Base-by-base conservation (phyloP, 2,797 vertebrate species). In the Sus cebifrons region DNA sequence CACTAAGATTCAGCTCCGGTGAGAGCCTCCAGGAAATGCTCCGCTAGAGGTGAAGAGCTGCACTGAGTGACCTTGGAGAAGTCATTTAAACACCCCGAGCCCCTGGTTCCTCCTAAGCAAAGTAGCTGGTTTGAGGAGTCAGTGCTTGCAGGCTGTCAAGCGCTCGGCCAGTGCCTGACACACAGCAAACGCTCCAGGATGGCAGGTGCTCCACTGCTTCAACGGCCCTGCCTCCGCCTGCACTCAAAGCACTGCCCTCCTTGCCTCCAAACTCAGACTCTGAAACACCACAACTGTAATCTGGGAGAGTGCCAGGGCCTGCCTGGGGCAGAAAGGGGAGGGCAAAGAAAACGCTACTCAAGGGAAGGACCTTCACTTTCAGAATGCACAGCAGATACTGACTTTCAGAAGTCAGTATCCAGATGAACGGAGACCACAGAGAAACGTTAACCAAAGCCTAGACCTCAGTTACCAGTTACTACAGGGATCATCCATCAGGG, bases 51-150 rank as follows among this genome's bases (percentile, higher is more conserved):
- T 20, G 21, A 4, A 15, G 15, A 25, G 78, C 49, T 81, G n/a
- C 81, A 13, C 74, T 62, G 6, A 36, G 70, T 52, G 44, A 52
- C 29, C 52, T 40, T 17, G 13, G 23, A 85, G 73, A 88, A 32
- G 17, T 32, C 36, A 36, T 7, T 20, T 83, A 60, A 74, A 78
- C 56, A 23, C 36, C 60, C 4, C 2, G 40, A 70, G 49, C 16
- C 21, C 77, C 58, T n/a, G 7, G 81, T 91, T 86, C n/a, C 60
- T 92, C 83, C 56, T 91, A 74, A 79, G 56, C 71, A 93, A 86
- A 90, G 81, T 13, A 64, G 70, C n/a, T 21, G 40, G n/a, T 44
- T 25, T 75, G 40, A 78, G 44, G 25, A 91, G 3, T 78, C 49
- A 15, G 5, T 12, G 44, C 27, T 62, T 89, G n/a, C 15, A 27